A percentile compares a stretch with the other conserved stretches of the same genome.
Evolutionary conservation across 2,113 vertebrate genomes (phyloP).

Genomic region (Andinoacara biseriatus): DNA sequence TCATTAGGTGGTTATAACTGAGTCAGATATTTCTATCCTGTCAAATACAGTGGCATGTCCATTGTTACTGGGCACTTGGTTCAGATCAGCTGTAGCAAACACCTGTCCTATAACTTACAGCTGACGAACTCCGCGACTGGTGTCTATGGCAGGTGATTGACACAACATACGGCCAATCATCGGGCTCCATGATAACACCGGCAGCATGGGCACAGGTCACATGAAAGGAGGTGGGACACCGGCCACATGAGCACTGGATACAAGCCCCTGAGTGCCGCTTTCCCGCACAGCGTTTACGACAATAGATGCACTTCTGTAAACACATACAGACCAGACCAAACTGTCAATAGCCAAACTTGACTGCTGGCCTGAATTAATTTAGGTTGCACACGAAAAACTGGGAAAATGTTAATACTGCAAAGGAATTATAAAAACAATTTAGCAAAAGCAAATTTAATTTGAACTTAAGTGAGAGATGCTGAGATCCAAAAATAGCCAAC

Average conservation of each 20-base stretch:
- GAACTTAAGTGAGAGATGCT: not conserved
- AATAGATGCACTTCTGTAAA: slow-evolving; percentile 93
- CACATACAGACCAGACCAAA: slow-evolving; percentile 41
- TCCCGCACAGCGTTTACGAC: slow-evolving; percentile 83
- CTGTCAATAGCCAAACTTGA: slow-evolving; percentile 7
- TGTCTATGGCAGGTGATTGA: slow-evolving; percentile 94
- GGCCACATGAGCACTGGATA: slow-evolving; percentile 93
- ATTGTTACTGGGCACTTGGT: not conserved
- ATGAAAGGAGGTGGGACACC: slow-evolving; percentile 93
- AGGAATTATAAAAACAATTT: not conserved
- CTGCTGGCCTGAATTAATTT: not conserved
- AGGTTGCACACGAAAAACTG: not conserved
- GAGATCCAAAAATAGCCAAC: not conserved
- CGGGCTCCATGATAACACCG: slow-evolving; percentile 91
- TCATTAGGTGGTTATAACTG: not conserved
- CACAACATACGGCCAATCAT: slow-evolving; percentile 95
- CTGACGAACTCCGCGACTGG: slow-evolving; percentile 82
- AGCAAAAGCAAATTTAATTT: not conserved
- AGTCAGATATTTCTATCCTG: not conserved
- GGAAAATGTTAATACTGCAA: not conserved
- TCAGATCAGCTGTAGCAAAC: slow-evolving; percentile 5
- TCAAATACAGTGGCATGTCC: not conserved
- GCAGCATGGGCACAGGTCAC: slow-evolving; percentile 96
- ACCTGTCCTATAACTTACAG: slow-evolving; percentile 81
- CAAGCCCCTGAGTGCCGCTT: slow-evolving; percentile 89